Evolutionary conservation across 2,888 invertebrate genomes (phyloP).

Genomic region (Erpobdella octoculata): DNA sequence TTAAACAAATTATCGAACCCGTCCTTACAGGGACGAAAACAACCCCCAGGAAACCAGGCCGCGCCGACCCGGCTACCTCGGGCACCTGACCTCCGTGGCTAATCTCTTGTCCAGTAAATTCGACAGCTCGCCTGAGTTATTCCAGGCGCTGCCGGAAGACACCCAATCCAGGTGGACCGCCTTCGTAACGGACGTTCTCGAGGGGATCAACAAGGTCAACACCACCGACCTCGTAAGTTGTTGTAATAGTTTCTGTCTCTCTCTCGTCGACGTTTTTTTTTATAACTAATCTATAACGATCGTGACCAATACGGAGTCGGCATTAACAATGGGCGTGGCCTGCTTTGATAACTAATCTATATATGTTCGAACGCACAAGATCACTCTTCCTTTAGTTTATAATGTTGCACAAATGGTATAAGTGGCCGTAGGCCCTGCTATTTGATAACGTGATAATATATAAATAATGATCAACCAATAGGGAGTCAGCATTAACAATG

Average conservation of each 20-base stretch:
- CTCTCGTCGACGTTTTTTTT: too few species aligned
- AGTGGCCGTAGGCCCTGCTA: too few species aligned
- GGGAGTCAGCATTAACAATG: conserved; percentile 1
- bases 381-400: too few species aligned
- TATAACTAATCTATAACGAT: too few species aligned
- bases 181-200: neutral
- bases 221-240: conserved; percentile 8
- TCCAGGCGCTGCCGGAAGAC: neutral
- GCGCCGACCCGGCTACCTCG: conserved; percentile 57
- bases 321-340: too few species aligned
- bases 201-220: conserved; percentile 2
- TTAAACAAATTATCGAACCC: neutral
- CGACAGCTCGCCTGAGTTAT: neutral
- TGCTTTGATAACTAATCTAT: too few species aligned
- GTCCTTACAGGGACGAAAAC: too few species aligned
- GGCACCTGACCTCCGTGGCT: conserved; percentile 59
- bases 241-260: neutral
- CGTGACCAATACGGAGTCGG: too few species aligned
- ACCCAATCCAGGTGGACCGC: neutral
- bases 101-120: conserved; percentile 51
- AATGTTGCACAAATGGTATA: too few species aligned
- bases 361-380: too few species aligned
- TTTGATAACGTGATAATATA: neutral
- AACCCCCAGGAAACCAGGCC: neutral
- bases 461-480: neutral